phyloP scores from a whole-genome alignment of 2,113 vertebrate species.

The Protobothrops flavoviridis region DNA sequence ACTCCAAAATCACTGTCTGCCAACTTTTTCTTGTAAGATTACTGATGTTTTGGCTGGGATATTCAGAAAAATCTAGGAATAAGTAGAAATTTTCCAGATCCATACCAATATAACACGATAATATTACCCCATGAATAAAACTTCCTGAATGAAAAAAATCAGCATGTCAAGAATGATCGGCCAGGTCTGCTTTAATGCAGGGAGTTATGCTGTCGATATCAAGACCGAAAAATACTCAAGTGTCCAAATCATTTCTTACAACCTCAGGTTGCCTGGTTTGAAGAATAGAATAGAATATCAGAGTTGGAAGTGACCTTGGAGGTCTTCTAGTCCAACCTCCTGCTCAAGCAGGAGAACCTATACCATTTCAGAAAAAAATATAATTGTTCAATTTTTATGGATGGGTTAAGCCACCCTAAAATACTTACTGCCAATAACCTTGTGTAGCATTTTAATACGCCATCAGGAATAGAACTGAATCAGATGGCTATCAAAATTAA shows the following conservation, averaged over 20 bases:
- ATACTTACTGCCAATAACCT: background rate
- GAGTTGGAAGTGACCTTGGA: too few relatives aligned
- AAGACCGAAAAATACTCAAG: background rate
- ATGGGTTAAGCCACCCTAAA: background rate
- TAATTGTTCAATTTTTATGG: background rate
- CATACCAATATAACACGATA: background rate
- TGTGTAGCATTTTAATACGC: background rate
- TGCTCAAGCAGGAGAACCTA: background rate
- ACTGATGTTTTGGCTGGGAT: rapidly evolving
- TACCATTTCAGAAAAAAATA: background rate
- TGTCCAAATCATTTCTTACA: background rate
- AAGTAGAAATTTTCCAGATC: background rate
- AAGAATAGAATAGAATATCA: background rate
- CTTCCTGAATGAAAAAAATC: background rate
- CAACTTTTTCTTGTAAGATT: rapidly evolving
- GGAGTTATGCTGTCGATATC: background rate
- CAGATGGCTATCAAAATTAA: background rate
- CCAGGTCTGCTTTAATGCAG: background rate
- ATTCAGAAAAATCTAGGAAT: background rate
- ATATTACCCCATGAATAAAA: background rate
- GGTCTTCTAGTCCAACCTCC: background rate
- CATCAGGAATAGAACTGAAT: background rate
- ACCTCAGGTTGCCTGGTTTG: background rate
- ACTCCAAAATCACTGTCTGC: background rate
- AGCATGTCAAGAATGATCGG: background rate